Evolutionary conservation across 2,797 vertebrate species (phyloP).

Genomic region (Acanthurus leucopareius): DNA sequence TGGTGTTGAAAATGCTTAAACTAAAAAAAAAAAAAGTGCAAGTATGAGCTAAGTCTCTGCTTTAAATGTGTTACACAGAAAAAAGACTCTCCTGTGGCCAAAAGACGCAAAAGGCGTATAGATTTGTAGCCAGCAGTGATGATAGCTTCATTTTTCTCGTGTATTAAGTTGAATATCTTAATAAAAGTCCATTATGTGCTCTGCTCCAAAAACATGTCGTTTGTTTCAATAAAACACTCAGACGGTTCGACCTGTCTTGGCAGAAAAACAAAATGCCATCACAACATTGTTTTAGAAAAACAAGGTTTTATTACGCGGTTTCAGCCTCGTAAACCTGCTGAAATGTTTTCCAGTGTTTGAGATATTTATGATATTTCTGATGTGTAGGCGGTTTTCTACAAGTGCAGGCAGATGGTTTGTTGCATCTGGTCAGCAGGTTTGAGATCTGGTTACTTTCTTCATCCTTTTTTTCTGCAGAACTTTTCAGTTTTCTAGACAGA

Average conservation of each 20-base stretch:
- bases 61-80: background rate
- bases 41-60: constrained; percentile 16
- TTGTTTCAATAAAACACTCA: background rate
- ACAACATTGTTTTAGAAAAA: constrained; percentile 14
- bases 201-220: constrained; percentile 3
- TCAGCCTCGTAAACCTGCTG: constrained; percentile 37
- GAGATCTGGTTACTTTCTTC: constrained; percentile 15
- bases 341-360: constrained; percentile 45
- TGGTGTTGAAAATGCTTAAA: background rate
- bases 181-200: background rate
- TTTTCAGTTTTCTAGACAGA: background rate
- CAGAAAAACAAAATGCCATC: constrained; percentile 2
- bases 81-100: background rate
- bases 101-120: background rate
- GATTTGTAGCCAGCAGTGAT: constrained; percentile 15
- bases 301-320: background rate
- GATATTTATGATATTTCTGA: constrained; percentile 57
- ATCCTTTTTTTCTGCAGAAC: constrained; percentile 9
- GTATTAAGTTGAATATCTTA: constrained; percentile 9
- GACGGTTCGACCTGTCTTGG: constrained; percentile 22
- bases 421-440: constrained; percentile 45
- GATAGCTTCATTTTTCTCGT: constrained; percentile 6
- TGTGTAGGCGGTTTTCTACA: constrained; percentile 23
- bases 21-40: constrained; percentile 26
- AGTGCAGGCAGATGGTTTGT: constrained; percentile 39